A percentile compares a stretch with the other conserved stretches of the same genome.
These are phyloP conservation scores for Tanytarsus gracilentus DNA, from an alignment of 2,888 invertebrate species.

Conservation along the genomic window DNA sequence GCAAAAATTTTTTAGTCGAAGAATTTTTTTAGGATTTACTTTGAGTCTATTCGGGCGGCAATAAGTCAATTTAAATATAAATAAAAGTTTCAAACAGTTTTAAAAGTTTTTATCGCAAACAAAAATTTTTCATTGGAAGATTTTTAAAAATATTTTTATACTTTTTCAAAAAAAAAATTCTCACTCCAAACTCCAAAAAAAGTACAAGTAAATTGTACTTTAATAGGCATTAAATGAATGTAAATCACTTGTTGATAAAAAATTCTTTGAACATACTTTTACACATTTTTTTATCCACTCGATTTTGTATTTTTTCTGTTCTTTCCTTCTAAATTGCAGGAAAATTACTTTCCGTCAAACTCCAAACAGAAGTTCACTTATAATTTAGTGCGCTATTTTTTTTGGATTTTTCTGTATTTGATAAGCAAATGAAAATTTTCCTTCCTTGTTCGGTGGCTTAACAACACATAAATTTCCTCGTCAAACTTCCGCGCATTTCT, in stretches of 20 bases:
- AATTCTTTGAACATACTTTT: background rate
- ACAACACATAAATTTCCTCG: slow-evolving; percentile 3
- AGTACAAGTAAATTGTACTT: too few species aligned
- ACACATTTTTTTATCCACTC: background rate
- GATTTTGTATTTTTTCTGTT: background rate
- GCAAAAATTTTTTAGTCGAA: too few species aligned
- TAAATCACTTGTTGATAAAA: slow-evolving; percentile 27
- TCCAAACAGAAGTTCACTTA: background rate
- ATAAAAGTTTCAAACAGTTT: too few species aligned
- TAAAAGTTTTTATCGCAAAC: too few species aligned
- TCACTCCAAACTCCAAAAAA: too few species aligned
- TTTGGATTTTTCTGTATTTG: background rate
- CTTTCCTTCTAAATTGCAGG: background rate
- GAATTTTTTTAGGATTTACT: too few species aligned
- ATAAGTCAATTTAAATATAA: too few species aligned
- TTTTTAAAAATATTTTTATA: too few species aligned
- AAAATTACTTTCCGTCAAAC: background rate
- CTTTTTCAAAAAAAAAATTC: too few species aligned
- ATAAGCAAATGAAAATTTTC: background rate
- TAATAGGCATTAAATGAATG: background rate
- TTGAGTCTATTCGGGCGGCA: too few species aligned
- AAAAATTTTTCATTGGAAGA: too few species aligned
- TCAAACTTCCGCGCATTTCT: slow-evolving; percentile 8
- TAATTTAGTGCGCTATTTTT: background rate
- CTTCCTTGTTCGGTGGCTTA: background rate